phyloP scores from a whole-genome alignment of 2,888 invertebrate species.

The Ennomos quercinarius region DNA sequence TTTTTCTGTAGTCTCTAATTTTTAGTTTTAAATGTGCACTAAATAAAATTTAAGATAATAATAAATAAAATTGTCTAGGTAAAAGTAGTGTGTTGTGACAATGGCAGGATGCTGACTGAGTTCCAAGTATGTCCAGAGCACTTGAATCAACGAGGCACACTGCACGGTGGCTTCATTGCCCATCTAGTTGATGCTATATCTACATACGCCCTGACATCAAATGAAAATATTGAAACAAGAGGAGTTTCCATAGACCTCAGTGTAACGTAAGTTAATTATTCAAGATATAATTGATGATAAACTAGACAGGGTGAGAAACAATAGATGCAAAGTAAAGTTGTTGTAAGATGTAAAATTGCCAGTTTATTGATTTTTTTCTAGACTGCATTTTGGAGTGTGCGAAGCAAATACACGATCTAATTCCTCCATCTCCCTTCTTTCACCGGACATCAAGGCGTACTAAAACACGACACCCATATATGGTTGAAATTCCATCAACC shows the following conservation, averaged over 20 bases:
- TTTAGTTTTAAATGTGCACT: neutral
- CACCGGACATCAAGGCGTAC: no score
- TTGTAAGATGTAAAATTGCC: no score
- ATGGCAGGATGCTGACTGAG: constrained; percentile 91
- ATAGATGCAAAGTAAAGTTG: no score
- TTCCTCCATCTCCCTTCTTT: no score
- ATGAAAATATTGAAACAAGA: constrained; percentile 84
- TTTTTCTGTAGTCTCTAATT: neutral
- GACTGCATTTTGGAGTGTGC: no score
- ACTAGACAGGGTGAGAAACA: no score
- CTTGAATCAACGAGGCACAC: constrained; percentile 89
- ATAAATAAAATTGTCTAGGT: constrained; percentile 54
- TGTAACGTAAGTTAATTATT: constrained; percentile 86
- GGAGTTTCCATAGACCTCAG: constrained; percentile 94
- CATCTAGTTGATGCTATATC: constrained; percentile 90
- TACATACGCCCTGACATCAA: constrained; percentile 91
- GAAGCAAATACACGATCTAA: no score
- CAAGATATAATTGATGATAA: no score
- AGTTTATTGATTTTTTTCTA: no score
- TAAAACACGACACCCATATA: no score
- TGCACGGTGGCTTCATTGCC: constrained; percentile 95
- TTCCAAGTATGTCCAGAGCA: constrained; percentile 91
- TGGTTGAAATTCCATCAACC: no score
- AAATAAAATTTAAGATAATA: neutral
- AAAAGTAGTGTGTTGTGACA: constrained; percentile 82